phyloP scores from a whole-genome alignment of 1,140 invertebrate species.

The Lutraria rhynchaena region DNA sequence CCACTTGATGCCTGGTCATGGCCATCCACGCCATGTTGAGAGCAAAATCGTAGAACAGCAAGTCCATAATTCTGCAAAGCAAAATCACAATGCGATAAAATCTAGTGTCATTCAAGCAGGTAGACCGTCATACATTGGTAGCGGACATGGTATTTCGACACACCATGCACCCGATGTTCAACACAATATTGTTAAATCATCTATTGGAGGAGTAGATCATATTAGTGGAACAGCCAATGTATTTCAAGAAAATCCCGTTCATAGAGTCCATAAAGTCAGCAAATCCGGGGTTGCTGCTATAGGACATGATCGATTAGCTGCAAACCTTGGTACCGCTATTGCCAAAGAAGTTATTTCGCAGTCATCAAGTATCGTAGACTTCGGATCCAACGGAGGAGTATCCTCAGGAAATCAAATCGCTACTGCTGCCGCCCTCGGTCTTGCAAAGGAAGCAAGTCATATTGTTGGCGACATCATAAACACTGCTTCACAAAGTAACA shows the following conservation, averaged over 20 bases:
- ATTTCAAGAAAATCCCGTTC: not conserved
- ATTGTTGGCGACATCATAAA: conserved; percentile 25
- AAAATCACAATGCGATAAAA: not conserved
- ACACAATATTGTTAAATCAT: conserved; percentile 22
- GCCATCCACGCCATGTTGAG: too few relatives aligned
- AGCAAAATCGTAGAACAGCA: conserved; percentile 6
- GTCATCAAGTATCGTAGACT: conserved; percentile 9
- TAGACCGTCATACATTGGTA: too few relatives aligned
- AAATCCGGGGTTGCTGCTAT: conserved; percentile 4
- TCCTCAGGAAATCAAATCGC: conserved; percentile 18
- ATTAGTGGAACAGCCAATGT: not conserved
- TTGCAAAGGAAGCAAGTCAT: conserved; percentile 34
- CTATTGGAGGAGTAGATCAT: not conserved
- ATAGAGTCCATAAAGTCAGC: conserved; percentile 48
- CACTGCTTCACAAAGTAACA: conserved; percentile 14
- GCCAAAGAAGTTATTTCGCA: conserved; percentile 31
- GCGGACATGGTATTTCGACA: not conserved
- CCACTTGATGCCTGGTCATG: too few relatives aligned
- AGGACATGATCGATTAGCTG: conserved; percentile 35
- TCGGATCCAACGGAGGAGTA: conserved; percentile 24
- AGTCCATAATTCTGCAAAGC: conserved; percentile 34
- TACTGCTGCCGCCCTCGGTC: conserved; percentile 1
- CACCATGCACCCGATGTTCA: conserved; percentile 5
- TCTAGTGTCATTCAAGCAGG: conserved; percentile 11
- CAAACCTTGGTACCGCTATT: conserved; percentile 19